Base-by-base conservation (phyloP, 2,797 vertebrate genomes). In the Tiaroga cobitis region DNA sequence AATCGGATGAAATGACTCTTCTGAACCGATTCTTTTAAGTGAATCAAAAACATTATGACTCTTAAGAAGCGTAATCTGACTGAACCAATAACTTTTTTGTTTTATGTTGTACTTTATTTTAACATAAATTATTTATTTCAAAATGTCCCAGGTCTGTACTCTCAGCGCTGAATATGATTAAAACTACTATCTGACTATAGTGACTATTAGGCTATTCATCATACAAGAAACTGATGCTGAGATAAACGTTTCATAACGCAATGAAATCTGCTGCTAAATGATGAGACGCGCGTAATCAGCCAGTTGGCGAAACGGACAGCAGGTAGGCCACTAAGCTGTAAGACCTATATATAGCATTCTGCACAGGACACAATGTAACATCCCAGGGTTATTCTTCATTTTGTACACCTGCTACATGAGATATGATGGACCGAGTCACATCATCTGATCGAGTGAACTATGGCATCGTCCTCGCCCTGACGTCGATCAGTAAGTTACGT, bases 401-500 rank as follows among this genome's bases (percentile, higher is more conserved):
- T 61, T 24, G 56, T n/a, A 49, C 11, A 29, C 67, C 2, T 37
- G 63, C 37, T 46, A 9, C 26, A 21, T 61, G 13, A 41, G 39
- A 82, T 43, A 86, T 87, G 87, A 88, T 83, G 89, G 88, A 87
- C 61, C 75, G 41, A 73, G n/a, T 78, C 69, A 21, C 41, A 18
- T 76, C 39, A 70, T 82, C 34, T 46, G 61, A 49, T 21, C 84
- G 39, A 49, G 51, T 80, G 51, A 84, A 82, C 34, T 86, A 67
- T 76, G 85, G 85, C 32, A 29, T 37, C 49, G 78, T 80, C 70
- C 18, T 85, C 54, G 67, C 29, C 29, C 74, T 89, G 79, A 59
- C 80, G 24, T 76, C 29, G 11, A 39, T 85, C 39, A 61, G 89
- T 91, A 81, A 91, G 90, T 89, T 46, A n/a, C 54, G 49, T 81